Percentiles rank a stretch among this genome's conserved stretches.
phyloP scores from a whole-genome alignment of 1,140 invertebrate species.

The Globodera rostochiensis region DNA sequence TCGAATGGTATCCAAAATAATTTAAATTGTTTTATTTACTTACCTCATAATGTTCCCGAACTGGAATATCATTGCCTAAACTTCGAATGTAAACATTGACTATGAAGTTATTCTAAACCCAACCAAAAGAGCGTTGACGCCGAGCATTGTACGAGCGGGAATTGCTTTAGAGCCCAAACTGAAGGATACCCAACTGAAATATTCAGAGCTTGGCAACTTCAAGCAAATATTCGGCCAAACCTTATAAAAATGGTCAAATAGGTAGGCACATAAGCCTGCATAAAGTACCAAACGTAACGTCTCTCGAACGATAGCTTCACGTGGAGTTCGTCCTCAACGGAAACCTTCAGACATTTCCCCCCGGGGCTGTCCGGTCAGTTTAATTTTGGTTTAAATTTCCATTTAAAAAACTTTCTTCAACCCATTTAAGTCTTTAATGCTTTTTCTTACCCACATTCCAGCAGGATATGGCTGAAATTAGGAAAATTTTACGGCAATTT shows the following conservation, averaged over 20 bases:
- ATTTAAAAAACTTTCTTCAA: neutral
- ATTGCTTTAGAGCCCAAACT: constrained; percentile 63
- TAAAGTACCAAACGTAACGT: constrained; percentile 57
- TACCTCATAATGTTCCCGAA: constrained; percentile 64
- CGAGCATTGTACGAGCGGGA: constrained; percentile 63
- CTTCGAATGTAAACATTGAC: neutral
- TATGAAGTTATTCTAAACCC: neutral
- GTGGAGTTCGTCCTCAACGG: constrained; percentile 57
- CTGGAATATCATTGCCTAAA: constrained; percentile 63
- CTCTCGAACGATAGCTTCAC: constrained; percentile 60
- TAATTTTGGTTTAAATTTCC: neutral
- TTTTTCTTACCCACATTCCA: constrained; percentile 44
- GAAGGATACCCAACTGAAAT: constrained; percentile 61
- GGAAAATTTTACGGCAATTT: neutral
- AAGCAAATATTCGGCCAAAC: constrained; percentile 10
- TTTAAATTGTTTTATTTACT: constrained; percentile 1
- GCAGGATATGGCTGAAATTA: constrained; percentile 59
- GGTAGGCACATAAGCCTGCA: constrained; percentile 65
- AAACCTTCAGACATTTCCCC: too few relatives aligned
- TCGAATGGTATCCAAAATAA: neutral
- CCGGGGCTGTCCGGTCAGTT: neutral
- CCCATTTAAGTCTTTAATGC: neutral
- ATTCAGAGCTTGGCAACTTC: neutral
- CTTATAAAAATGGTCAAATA: constrained; percentile 64
- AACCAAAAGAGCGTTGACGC: constrained; percentile 56